Percentiles rank a stretch among this genome's conserved stretches.
These are phyloP conservation scores for Chelonoidis abingdonii DNA, from an alignment of 2,113 vertebrate species.

Conservation along the genomic window DNA sequence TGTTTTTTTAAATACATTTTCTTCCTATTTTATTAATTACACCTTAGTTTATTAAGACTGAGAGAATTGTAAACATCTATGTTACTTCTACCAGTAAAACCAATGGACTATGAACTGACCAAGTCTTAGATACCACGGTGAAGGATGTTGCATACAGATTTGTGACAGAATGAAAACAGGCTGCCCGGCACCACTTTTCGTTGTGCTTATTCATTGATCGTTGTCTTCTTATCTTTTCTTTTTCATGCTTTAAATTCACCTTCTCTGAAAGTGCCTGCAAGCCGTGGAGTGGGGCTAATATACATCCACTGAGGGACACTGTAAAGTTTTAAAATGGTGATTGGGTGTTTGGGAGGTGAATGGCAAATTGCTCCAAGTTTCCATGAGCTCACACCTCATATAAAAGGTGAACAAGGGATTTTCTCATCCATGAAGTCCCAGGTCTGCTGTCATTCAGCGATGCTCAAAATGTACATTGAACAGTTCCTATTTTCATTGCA, in stretches of 20 bases:
- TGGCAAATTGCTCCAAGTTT: slow-evolving; percentile 63
- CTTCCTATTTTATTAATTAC: not conserved
- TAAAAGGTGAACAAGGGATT: slow-evolving; percentile 63
- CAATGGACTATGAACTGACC: not conserved
- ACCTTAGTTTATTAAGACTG: not conserved
- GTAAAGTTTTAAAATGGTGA: slow-evolving; percentile 61
- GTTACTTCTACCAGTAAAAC: not conserved
- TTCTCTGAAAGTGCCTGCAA: slow-evolving; percentile 58
- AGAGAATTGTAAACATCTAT: not conserved
- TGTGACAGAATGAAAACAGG: not conserved
- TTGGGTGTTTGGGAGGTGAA: slow-evolving; percentile 65
- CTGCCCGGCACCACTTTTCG: not conserved
- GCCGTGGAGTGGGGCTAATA: slow-evolving; percentile 38
- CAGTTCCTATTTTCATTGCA: slow-evolving; percentile 63
- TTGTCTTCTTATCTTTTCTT: slow-evolving; percentile 1
- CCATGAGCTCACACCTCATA: slow-evolving; percentile 69
- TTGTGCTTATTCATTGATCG: not conserved
- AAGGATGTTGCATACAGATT: not conserved
- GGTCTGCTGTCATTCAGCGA: slow-evolving; percentile 49
- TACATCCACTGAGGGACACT: slow-evolving; percentile 48
- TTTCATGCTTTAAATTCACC: slow-evolving; percentile 23
- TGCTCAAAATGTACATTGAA: slow-evolving; percentile 35
- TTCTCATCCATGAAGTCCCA: slow-evolving; percentile 56
- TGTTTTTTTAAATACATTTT: not conserved
- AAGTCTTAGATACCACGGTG: not conserved